Base-by-base conservation (phyloP, 2,797 vertebrate genomes). In the Darevskia mixta region DNA sequence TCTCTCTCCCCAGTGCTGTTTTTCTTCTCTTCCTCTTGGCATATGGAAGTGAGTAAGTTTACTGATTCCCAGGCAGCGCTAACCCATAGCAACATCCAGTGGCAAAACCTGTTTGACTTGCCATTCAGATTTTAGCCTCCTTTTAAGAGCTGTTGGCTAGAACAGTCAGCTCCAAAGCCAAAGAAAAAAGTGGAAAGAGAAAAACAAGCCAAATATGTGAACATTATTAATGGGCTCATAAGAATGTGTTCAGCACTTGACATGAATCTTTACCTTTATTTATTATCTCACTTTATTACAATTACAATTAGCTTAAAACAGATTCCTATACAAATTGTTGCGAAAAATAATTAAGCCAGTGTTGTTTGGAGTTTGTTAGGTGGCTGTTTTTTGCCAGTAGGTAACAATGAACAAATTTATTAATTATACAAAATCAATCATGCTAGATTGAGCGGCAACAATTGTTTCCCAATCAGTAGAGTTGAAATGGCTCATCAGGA, bases 21-120 rank as follows among this genome's bases (percentile, higher is more conserved):
- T 81, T 66, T 23, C 29, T 72, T 87, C 75, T 88, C 41, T 29
- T 80, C 27, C 32, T 85, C 27, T 81, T 71, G 76, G 13, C 73
- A 55, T 77, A 69, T 86, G 55, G 67, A 67, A 73, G 32, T 69
- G 58, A n/a, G 32, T 80, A 10, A 76, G 89, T 85, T 91, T 90
- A 85, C n/a, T 61, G 77, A 20, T 45, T 87, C 64, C 69, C 15
- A 85, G 83, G 85, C 69, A 91, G 71, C 41, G 41, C 20, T 66
- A 80, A 79, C 8, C 13, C 82, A 82, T 82, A 72, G 87, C 85
- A 91, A 73, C 55, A 1, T 67, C 5, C 27, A 82, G 38, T 85
- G 43, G 49, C 32, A 81, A 83, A 87, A 55, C 90, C 67, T 73
- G 87, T 87, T 91, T 82, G 38, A 45, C 78, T 78, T 85, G 85